These are phyloP conservation scores for Danio kyathit DNA, from an alignment of 2,797 vertebrate genomes.

Conservation along the genomic window DNA sequence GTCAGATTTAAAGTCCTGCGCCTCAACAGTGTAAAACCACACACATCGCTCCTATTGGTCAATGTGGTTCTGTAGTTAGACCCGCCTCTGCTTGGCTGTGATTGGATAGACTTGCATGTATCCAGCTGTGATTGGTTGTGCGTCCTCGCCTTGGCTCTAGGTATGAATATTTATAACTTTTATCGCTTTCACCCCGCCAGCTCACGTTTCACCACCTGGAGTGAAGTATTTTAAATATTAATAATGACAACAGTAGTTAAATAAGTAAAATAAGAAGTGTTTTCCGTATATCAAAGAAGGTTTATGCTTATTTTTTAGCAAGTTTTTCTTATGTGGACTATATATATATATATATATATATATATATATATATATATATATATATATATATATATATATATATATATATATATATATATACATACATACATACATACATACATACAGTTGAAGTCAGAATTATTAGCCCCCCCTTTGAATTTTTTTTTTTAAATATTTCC, in stretches of 20 bases:
- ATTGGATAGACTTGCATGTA: background rate
- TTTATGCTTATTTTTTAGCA: no score
- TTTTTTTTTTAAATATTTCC: no score
- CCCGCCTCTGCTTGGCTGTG: background rate
- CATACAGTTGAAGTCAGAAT: no score
- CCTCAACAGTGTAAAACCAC: background rate
- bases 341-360: no score
- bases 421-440: no score
- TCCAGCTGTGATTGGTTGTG: background rate
- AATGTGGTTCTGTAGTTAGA: background rate
- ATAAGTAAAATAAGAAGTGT: no score
- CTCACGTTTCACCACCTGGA: background rate
- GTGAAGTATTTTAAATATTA: background rate
- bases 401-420: no score
- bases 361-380: no score
- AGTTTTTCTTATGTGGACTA: no score
- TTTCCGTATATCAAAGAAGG: no score
- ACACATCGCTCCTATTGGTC: conserved; percentile 17
- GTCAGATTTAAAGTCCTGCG: conserved; percentile 48
- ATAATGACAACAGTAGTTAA: background rate
- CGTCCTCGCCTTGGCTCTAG: background rate
- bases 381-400: no score
- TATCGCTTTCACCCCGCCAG: background rate
- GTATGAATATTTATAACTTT: background rate
- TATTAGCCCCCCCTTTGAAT: no score